A percentile compares a stretch with the other conserved stretches of the same genome.
Evolutionary conservation across 2,113 vertebrate genomes (phyloP).

Genomic region (Collichthys lucidus): DNA sequence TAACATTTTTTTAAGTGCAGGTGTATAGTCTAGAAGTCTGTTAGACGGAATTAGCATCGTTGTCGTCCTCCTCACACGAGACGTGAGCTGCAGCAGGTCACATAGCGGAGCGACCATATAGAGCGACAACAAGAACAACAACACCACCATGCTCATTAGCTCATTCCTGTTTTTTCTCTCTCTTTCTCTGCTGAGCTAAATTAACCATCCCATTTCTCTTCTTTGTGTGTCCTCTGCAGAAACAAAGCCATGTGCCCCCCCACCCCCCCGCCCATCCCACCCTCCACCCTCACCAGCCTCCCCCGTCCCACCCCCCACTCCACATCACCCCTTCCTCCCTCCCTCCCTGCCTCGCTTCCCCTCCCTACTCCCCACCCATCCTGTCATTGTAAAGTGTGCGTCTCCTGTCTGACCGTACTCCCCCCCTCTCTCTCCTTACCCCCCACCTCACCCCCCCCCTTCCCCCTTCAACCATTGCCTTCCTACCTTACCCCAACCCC

Average conservation of each 20-base stretch:
- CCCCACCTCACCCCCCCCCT: conserved; percentile 48
- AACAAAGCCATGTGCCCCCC: conserved; percentile 78
- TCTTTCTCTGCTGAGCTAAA: conserved; percentile 71
- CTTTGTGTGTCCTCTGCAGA: conserved; percentile 84
- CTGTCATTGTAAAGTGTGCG: conserved; percentile 78
- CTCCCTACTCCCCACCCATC: conserved; percentile 62
- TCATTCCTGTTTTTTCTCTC: conserved; percentile 63
- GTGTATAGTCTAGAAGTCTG: conserved; percentile 28
- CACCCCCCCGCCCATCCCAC: conserved; percentile 27
- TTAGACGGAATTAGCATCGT: conserved; percentile 42
- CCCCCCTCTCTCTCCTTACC: conserved; percentile 55
- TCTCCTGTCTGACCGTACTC: conserved; percentile 76
- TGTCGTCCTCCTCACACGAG: conserved; percentile 23
- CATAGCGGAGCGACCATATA: conserved; percentile 52
- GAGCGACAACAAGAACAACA: conserved; percentile 66
- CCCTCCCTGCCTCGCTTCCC: conserved; percentile 43
- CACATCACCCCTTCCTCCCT: conserved; percentile 55
- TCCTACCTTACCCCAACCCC: conserved; percentile 53
- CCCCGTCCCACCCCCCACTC: not conserved
- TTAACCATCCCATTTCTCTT: conserved; percentile 77
- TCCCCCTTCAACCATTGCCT: conserved; percentile 37
- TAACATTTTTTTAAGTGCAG: conserved; percentile 31
- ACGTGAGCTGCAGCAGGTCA: conserved; percentile 65
- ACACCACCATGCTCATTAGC: conserved; percentile 80
- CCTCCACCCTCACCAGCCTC: too few species aligned